Conservation (phyloP, 2,888 invertebrate species). For the Tanytarsus gracilentus region DNA sequence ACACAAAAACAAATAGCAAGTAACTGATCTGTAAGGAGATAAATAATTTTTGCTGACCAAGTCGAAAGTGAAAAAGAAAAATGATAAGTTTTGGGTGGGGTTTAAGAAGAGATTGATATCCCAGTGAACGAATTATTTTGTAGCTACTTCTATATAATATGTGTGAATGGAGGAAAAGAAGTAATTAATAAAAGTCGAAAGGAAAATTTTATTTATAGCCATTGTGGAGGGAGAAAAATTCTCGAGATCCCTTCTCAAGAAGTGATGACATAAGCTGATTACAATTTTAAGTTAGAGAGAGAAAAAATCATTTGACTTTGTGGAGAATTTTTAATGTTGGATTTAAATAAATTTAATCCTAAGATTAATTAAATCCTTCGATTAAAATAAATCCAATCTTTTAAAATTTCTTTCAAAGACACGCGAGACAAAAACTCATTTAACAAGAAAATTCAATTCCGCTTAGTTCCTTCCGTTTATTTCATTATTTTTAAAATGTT, state of each 20-base stretch:
- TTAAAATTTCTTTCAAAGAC: not conserved
- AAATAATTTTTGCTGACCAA: constrained; percentile 26
- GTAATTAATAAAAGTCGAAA: not conserved
- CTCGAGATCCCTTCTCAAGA: too few species aligned
- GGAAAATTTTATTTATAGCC: constrained; percentile 3
- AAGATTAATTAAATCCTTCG: too few species aligned
- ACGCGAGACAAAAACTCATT: constrained; percentile 5
- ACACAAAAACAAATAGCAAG: not conserved
- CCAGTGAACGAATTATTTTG: constrained; percentile 11
- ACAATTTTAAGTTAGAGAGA: constrained; percentile 6
- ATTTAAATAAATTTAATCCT: too few species aligned
- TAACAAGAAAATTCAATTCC: not conserved
- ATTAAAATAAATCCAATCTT: too few species aligned
- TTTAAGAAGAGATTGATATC: not conserved
- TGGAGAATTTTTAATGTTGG: too few species aligned
- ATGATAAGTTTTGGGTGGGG: not conserved
- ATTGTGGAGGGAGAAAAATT: constrained; percentile 21
- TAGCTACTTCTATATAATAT: constrained; percentile 10
- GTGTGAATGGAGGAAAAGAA: constrained; percentile 1
- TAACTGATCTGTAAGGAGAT: not conserved
- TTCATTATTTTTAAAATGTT: not conserved
- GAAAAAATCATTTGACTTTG: not conserved
- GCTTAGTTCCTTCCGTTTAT: constrained; percentile 2
- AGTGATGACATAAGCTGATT: constrained; percentile 26
- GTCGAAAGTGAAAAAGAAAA: constrained; percentile 21